Base-by-base conservation (phyloP, 2,797 vertebrate species). In the Choloepus didactylus region DNA sequence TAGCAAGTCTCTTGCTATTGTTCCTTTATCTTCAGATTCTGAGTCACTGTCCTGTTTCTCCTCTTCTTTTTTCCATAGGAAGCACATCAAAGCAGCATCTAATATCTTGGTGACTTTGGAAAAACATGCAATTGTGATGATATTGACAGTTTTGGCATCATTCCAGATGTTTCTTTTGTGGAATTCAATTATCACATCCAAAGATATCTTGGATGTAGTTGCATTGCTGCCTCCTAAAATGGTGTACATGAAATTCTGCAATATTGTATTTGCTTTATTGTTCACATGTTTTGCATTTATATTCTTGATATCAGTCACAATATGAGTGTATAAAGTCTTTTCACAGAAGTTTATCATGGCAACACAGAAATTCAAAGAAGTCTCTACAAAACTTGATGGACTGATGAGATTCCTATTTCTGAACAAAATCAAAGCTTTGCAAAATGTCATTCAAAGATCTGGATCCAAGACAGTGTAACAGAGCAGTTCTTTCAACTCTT, bases 201-300 rank as follows among this genome's bases (percentile, higher is more conserved):
- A 94, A 1, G 99, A 99, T 69, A 99, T 99, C 97, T 99, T 99
- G 29, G 99, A 99, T 79, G 99, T 99, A 2, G 98, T 98, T 35
- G 99, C 98, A 93, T 99, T 99, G 82, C 98, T 99, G 98, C 99
- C 99, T 96, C 99, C 99, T 95, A 99, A 89, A 99, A 99, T 99
- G 0, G 99, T 99, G 95, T 99, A 99, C 99, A 99, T 99, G 94
- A 99, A 99, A 97, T 99, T 99, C 98, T 99, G 99, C 73, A 99
- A 97, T 0, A 96, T 98, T 0, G 99, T 99, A 98, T 99, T 99
- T 49, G 99, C 96, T 97, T 99, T 99, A 96, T 99, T 99, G 98
- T 99, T 99, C 97, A 99, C 99, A 98, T 99, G 99, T 69, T 99
- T 99, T 0, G 99, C 98, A 6, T 99, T 99, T 94, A 99, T 99